Evolutionary conservation across 2,888 invertebrate species (phyloP).

Genomic region (Geotrupes spiniger): DNA sequence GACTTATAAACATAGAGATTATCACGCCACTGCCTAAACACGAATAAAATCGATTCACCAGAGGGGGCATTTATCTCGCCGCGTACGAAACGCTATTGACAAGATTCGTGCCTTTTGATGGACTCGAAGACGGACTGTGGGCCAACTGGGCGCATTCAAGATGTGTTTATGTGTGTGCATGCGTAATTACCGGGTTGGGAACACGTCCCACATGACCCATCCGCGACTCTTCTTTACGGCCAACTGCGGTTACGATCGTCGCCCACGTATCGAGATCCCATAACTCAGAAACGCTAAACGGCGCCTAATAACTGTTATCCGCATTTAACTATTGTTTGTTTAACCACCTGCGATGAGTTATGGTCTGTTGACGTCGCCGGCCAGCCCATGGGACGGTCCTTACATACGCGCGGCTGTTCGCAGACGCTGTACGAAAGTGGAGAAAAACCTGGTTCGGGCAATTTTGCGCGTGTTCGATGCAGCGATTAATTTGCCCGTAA

Average conservation of each 20-base stretch:
- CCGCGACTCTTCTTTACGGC: conserved; percentile 17
- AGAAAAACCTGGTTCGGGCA: no score
- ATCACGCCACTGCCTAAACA: no score
- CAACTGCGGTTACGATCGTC: conserved; percentile 26
- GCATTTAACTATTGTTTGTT: conserved; percentile 37
- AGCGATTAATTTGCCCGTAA: no score
- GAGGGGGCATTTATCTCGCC: neutral
- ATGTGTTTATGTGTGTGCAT: neutral
- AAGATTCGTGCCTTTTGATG: conserved; percentile 3
- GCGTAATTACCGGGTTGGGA: conserved; percentile 14
- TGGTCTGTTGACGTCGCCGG: conserved; percentile 22
- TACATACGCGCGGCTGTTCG: no score
- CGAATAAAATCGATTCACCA: conserved; percentile 16
- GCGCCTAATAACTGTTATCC: conserved; percentile 40
- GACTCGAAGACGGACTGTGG: neutral
- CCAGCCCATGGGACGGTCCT: conserved; percentile 18
- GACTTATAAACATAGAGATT: no score
- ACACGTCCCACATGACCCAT: conserved; percentile 23
- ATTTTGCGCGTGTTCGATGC: no score
- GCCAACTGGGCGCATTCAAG: neutral
- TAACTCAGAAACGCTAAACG: conserved; percentile 34
- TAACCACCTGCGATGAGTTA: conserved; percentile 36
- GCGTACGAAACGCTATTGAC: neutral
- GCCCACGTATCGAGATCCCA: conserved; percentile 29
- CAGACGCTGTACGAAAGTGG: no score